Base-by-base conservation (phyloP, 2,113 vertebrate genomes). In the Menidia beryllina region DNA sequence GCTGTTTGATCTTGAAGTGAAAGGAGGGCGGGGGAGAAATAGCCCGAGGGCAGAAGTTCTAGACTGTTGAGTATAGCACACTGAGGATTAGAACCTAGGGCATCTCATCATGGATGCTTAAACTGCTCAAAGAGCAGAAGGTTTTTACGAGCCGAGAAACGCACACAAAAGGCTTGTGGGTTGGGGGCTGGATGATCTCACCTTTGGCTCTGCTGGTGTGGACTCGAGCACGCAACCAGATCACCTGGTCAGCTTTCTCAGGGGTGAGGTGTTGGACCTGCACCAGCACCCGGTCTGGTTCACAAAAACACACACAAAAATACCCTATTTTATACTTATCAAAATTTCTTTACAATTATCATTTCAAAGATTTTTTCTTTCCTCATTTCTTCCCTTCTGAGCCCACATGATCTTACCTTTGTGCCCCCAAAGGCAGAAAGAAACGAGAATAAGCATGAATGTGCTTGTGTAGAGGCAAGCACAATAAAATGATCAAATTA, bases 171-270 rank as follows among this genome's bases (percentile, higher is more conserved):
- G 47, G 2, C 12, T 47, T n/a, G 17, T 3, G 45, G 9, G 17
- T 15, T 27, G 49, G 34, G 48, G 48, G 50, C 14, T 43, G 41
- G 41, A 45, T 66, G 75, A 66, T 64, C 94, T 96, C 94, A 99
- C 98, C 98, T 97, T 99, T 99, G 75, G 97, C 96, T 95, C 97
- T 93, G 92, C 97, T 99, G 86, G 97, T 99, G 89, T 99, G 97
- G 92, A 99, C 89, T 82, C 98, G 94, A 88, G 96, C 96, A 50
- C 98, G 96, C 34, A 99, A 91, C 97, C 97, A 99, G 83, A 98
- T 94, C 77, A 95, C 90, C 91, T 97, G 92, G 90, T 96, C 96
- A 66, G 95, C 95, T 89, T 93, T 98, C 78, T 94, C 93, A 58
- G 86, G 59, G 20, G 95, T 95, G 79, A 98, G 90, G 53, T 97